Base-by-base conservation (phyloP, 2,888 invertebrate genomes). In the Acanthoscelides obtectus region DNA sequence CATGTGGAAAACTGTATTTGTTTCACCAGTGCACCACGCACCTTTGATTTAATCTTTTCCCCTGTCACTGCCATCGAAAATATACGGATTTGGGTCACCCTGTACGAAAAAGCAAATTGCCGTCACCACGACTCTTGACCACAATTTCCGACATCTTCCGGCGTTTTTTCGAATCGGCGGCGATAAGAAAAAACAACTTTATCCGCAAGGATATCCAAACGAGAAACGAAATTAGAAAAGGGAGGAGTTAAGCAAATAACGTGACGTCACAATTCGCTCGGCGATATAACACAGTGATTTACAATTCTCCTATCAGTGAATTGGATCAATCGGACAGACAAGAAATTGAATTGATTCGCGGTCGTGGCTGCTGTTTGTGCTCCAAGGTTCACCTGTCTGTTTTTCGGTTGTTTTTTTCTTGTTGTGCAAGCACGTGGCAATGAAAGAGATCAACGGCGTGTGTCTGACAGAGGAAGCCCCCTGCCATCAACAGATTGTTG, bases 221-320 rank as follows among this genome's bases (percentile, higher is more conserved):
- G 19, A 76, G 76, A 78, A n/a, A n/a, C 1, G 12, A 45, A 77
- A 78, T 79, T 77, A 78, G 77, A 78, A 80, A 79, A 78, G 80
- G 81, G 81, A 79, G 81, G 81, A 81, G 81, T 80, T 77, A 79
- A 79, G 78, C 81, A 81, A 45, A 81, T 81, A 80, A 71, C 81
- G 80, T 80, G 80, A 81, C 81, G 81, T 81, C 81, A 80, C 73
- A 68, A 72, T 74, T 75, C 74, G 77, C 79, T 77, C 27, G 77
- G 80, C 77, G 79, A 81, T 81, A 81, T 78, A 81, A 79, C 78
- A 78, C 78, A 77, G 74, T 73, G 75, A 77, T 78, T 75, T 75
- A 75, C 75, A 77, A 75, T 71, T 72, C 73, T 74, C 71, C 75
- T 71, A 74, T 74, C 76, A 77, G 78, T 77, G 70, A 76, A 75